Conservation (phyloP, 2,113 vertebrate genomes). For the Mustelus asterias region DNA sequence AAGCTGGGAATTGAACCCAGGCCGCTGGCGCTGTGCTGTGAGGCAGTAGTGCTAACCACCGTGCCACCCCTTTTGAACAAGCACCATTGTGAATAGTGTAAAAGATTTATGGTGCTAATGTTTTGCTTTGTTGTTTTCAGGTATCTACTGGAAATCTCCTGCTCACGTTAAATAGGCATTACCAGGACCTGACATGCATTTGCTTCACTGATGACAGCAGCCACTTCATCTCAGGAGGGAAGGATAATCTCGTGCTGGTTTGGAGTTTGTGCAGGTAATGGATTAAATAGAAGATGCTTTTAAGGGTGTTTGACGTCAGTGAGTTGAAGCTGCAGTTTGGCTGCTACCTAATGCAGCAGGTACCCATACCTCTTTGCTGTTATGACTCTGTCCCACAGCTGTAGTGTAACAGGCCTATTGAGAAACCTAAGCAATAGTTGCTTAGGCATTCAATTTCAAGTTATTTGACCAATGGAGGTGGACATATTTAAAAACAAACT, state of each 20-base stretch:
- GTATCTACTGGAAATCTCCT: slow-evolving; percentile 83
- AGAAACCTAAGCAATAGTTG: neutral
- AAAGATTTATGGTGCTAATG: neutral
- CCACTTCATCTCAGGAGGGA: slow-evolving; percentile 85
- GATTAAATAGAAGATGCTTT: neutral
- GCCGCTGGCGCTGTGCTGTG: too few species aligned
- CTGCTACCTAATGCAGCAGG: neutral
- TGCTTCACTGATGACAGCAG: slow-evolving; percentile 86
- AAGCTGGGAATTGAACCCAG: too few species aligned
- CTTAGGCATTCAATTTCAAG: neutral
- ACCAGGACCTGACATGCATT: slow-evolving; percentile 86
- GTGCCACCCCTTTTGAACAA: neutral
- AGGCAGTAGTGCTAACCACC: too few species aligned
- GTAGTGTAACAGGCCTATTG: neutral
- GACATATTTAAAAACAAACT: neutral
- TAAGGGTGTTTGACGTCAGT: neutral
- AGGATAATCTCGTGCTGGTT: slow-evolving; percentile 83
- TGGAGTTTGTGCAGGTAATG: slow-evolving; percentile 83
- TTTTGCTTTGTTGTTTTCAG: slow-evolving; percentile 47
- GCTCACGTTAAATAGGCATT: slow-evolving; percentile 79
- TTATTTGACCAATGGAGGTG: neutral
- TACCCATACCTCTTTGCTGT: neutral
- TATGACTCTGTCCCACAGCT: neutral
- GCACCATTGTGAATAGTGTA: neutral
- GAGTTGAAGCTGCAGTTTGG: too few species aligned